Percentiles rank a stretch among this genome's conserved stretches.
These are phyloP conservation scores for Elephantulus edwardii DNA, from an alignment of 2,113 vertebrate species.

Conservation along the genomic window DNA sequence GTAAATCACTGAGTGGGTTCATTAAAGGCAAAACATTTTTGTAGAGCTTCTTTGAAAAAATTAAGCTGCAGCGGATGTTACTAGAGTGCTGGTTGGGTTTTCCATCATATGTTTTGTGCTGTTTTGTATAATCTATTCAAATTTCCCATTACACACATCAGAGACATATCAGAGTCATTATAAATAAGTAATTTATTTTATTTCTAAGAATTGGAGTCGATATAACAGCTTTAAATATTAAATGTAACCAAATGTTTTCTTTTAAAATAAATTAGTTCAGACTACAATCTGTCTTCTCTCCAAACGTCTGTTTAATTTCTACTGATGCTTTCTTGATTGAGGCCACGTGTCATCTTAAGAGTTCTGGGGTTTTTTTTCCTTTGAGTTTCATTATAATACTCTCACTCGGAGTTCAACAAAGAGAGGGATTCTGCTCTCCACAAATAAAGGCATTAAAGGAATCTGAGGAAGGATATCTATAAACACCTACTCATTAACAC, in stretches of 20 bases:
- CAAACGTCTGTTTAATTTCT: conserved; percentile 42
- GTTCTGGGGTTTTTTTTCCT: not conserved
- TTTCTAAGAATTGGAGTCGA: not conserved
- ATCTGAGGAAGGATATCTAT: not conserved
- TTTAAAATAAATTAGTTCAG: conserved; percentile 49
- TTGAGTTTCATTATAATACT: conserved; percentile 11
- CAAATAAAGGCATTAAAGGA: not conserved
- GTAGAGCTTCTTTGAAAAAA: not conserved
- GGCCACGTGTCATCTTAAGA: conserved; percentile 47
- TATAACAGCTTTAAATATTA: conserved; percentile 41
- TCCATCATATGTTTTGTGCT: not conserved
- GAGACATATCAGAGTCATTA: not conserved
- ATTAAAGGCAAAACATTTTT: not conserved
- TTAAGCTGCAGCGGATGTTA: conserved; percentile 10
- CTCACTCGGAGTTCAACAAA: not conserved
- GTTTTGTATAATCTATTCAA: not conserved
- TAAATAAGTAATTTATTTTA: conserved; percentile 16
- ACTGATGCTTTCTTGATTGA: conserved; percentile 49
- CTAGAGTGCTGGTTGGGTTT: not conserved
- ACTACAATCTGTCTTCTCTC: conserved; percentile 39
- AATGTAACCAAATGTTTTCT: conserved; percentile 40
- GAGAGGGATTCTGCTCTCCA: not conserved
- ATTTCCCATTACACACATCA: not conserved
- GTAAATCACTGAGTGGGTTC: not conserved
- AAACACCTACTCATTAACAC: not conserved